Conservation (phyloP, 1,140 invertebrate species). For the Elymnias hypermnestra region DNA sequence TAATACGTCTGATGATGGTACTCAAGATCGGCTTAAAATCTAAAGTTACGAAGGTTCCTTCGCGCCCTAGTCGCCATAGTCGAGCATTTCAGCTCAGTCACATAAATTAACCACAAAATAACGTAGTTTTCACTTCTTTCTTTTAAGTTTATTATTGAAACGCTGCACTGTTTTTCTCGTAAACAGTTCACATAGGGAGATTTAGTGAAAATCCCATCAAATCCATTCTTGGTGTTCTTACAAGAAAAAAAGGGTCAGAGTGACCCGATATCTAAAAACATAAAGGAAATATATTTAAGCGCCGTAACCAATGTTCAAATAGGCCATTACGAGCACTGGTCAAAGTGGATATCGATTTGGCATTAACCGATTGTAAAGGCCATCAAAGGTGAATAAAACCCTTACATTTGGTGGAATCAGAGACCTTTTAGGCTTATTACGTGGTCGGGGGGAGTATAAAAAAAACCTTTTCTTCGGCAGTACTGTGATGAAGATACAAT, state of each 20-base stretch:
- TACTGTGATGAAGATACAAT: too few species aligned
- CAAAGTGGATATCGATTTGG: conserved; percentile 22
- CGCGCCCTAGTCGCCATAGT: too few species aligned
- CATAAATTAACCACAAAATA: too few species aligned
- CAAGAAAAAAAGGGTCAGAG: conserved; percentile 8
- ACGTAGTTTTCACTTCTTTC: too few species aligned
- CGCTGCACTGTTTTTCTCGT: too few species aligned
- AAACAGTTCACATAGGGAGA: too few species aligned
- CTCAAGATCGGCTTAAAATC: too few species aligned
- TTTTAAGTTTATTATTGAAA: too few species aligned
- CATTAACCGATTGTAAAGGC: conserved; percentile 34
- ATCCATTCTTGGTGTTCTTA: conserved; percentile 1
- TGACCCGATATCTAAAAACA: conserved; percentile 11
- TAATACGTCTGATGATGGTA: too few species aligned
- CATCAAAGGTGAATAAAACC: conserved; percentile 43
- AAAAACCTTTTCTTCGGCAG: conserved; percentile 34
- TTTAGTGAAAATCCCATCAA: conserved; percentile 18
- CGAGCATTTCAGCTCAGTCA: too few species aligned
- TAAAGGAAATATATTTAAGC: conserved; percentile 13
- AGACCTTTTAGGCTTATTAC: conserved; percentile 57
- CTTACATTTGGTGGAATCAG: conserved; percentile 42
- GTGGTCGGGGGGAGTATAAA: conserved; percentile 33
- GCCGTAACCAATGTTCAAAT: too few species aligned
- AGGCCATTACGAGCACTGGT: conserved; percentile 2
- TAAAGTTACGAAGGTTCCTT: too few species aligned